Evolutionary conservation across 2,888 invertebrate species (phyloP).

Genomic region (Agonopterix alstromeriana): DNA sequence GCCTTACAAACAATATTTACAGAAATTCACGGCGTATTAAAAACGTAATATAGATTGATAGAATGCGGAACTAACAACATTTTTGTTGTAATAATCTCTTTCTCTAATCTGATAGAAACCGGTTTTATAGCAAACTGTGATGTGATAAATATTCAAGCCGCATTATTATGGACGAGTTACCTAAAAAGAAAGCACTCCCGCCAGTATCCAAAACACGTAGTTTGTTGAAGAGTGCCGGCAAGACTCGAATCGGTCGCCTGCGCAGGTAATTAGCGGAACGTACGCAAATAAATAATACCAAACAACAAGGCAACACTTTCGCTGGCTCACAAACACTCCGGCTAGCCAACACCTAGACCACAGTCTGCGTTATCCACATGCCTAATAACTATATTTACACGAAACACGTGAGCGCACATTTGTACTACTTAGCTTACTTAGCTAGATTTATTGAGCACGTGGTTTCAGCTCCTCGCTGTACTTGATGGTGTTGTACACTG

Average conservation of each 20-base stretch:
- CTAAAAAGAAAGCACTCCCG: conserved; percentile 47
- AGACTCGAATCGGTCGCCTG: conserved; percentile 28
- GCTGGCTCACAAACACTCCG: conserved; percentile 10
- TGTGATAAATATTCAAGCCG: conserved; percentile 15
- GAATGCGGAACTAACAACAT: not conserved
- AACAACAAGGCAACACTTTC: conserved; percentile 24
- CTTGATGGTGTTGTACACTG: conserved; percentile 67
- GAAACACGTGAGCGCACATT: conserved; percentile 1
- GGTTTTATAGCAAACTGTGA: conserved; percentile 17
- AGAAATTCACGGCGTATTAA: conserved; percentile 50
- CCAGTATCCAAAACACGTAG: conserved; percentile 30
- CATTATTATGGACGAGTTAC: conserved; percentile 37
- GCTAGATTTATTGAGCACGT: conserved; percentile 34
- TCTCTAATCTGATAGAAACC: conserved; percentile 13
- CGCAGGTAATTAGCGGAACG: conserved; percentile 46
- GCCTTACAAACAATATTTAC: conserved; percentile 47
- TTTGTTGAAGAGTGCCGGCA: conserved; percentile 18
- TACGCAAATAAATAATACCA: conserved; percentile 46
- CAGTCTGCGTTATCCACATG: conserved; percentile 35
- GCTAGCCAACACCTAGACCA: conserved; percentile 19
- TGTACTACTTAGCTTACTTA: not conserved
- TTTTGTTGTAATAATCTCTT: not conserved
- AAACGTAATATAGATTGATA: not conserved
- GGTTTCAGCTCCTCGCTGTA: conserved; percentile 68
- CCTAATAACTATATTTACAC: conserved; percentile 16